Evolutionary conservation across 2,797 vertebrate species (phyloP).

Genomic region (Sebastes vulpes): DNA sequence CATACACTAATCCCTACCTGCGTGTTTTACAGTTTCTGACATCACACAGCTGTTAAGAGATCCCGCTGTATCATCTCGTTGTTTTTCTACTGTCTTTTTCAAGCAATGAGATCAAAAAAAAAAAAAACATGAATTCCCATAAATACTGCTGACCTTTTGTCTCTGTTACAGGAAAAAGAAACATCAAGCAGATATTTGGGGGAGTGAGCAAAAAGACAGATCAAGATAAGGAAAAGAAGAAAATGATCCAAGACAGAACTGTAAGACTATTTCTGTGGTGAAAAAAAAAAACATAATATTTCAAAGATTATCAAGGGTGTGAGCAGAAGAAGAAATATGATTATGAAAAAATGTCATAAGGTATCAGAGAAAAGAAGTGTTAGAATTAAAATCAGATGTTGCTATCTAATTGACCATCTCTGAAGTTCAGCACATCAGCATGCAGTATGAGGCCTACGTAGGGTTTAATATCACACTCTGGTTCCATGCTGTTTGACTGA

Average conservation of each 20-base stretch:
- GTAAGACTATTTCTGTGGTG: conserved; percentile 11
- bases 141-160: conserved; percentile 67
- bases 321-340: conserved; percentile 15
- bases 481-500: conserved; percentile 22
- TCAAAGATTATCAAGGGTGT: conserved; percentile 29
- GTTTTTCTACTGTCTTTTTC: conserved; percentile 21
- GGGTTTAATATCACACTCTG: conserved; percentile 42
- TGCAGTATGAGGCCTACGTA: conserved; percentile 12
- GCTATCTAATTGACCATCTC: conserved; percentile 70
- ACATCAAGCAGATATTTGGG: conserved; percentile 39
- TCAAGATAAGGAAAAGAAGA: conserved; percentile 44
- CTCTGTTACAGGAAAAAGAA: conserved; percentile 46
- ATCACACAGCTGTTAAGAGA: conserved; percentile 44
- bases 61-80: conserved; percentile 10
- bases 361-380: conserved; percentile 27
- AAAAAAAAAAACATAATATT: conserved; percentile 18
- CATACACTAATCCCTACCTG: conserved; percentile 44
- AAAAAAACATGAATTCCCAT: conserved; percentile 42
- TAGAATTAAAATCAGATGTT: conserved; percentile 53
- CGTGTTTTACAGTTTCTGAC: conserved; percentile 43
- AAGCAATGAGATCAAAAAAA: conserved; percentile 14
- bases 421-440: conserved; percentile 46
- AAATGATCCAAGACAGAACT: conserved; percentile 52
- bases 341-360: conserved; percentile 33
- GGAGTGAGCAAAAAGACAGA: conserved; percentile 40